phyloP scores from a whole-genome alignment of 1,140 invertebrate species.

The Solen grandis region DNA sequence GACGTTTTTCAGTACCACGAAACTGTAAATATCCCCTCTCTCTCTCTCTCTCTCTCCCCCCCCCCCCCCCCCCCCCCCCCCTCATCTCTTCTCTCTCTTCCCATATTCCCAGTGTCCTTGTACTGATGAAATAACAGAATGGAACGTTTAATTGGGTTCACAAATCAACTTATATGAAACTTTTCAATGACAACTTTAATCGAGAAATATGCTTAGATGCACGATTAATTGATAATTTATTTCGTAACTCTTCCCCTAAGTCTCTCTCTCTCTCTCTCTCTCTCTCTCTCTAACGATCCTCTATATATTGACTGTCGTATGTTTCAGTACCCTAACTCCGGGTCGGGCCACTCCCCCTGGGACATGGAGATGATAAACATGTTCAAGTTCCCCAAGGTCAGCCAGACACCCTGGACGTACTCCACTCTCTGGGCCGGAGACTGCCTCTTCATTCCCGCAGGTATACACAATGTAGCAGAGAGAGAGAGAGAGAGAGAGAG shows the following conservation, averaged over 20 bases:
- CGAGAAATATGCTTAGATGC: too few species aligned
- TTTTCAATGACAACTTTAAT: too few species aligned
- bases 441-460: slow-evolving; percentile 80
- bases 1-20: slow-evolving; percentile 69
- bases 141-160: too few species aligned
- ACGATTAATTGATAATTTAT: too few species aligned
- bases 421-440: slow-evolving; percentile 77
- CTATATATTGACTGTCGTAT: too few species aligned
- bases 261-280: too few species aligned
- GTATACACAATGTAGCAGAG: too few species aligned
- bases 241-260: too few species aligned
- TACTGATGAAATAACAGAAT: too few species aligned
- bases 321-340: slow-evolving; percentile 71
- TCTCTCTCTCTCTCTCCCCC: not conserved
- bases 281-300: too few species aligned
- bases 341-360: slow-evolving; percentile 74
- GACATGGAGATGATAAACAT: slow-evolving; percentile 79
- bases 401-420: slow-evolving; percentile 76
- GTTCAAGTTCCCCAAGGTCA: slow-evolving; percentile 72
- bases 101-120: too few species aligned
- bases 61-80: slow-evolving; percentile 5
- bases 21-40: slow-evolving; percentile 65
- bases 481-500: slow-evolving; percentile 2
- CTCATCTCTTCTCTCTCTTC: slow-evolving; percentile 32
- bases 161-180: too few species aligned